Percentiles rank a stretch among this genome's conserved stretches.
phyloP scores from a whole-genome alignment of 2,888 invertebrate genomes.

The Conops quadrifasciatus region DNA sequence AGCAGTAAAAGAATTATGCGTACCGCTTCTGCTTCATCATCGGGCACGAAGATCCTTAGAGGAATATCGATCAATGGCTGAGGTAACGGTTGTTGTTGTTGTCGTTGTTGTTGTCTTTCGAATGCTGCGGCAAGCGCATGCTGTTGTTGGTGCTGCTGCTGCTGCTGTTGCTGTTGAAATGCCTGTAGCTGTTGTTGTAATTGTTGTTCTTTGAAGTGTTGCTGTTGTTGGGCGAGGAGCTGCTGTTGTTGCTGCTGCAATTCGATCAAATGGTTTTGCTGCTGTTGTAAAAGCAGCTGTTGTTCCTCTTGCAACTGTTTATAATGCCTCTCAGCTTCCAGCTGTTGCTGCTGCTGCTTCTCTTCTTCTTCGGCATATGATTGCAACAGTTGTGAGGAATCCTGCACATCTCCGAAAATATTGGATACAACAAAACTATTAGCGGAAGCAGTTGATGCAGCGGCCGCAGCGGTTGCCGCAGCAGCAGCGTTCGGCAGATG shows the following conservation, averaged over 20 bases:
- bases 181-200: slow-evolving; percentile 46
- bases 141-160: slow-evolving; percentile 45
- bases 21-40: slow-evolving; percentile 60
- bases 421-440: slow-evolving; percentile 63
- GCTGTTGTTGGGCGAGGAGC: slow-evolving; percentile 49
- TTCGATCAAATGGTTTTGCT: slow-evolving; percentile 40
- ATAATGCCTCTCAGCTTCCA: slow-evolving; percentile 52
- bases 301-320: slow-evolving; percentile 46
- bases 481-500: slow-evolving; percentile 53
- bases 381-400: slow-evolving; percentile 58
- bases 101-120: slow-evolving; percentile 43
- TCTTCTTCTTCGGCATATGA: slow-evolving; percentile 61
- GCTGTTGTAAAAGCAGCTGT: slow-evolving; percentile 41
- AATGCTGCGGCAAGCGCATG: slow-evolving; percentile 37
- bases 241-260: slow-evolving; percentile 49
- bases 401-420: slow-evolving; percentile 56
- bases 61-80: slow-evolving; percentile 62
- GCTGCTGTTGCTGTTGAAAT: slow-evolving; percentile 45
- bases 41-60: slow-evolving; percentile 67
- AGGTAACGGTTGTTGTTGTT: slow-evolving; percentile 51
- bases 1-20: slow-evolving; percentile 16
- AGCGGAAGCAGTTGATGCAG: slow-evolving; percentile 47
- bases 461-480: slow-evolving; percentile 39
- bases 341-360: slow-evolving; percentile 54
- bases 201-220: slow-evolving; percentile 52